Base-by-base conservation (phyloP, 2,113 vertebrate species). In the Aplodontia rufa region DNA sequence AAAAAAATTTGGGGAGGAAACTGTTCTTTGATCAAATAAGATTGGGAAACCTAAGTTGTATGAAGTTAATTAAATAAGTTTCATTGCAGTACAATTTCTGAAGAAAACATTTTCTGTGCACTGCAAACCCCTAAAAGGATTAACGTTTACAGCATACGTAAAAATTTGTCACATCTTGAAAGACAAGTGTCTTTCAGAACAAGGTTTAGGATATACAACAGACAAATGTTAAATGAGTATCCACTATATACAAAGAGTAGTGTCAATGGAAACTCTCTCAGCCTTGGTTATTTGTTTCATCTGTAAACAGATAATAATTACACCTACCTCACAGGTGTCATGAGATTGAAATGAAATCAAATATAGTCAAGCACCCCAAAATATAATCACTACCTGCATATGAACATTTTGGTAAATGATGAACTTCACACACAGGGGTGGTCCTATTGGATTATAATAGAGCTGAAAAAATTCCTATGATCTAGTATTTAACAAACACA, bases 11-110 rank as follows among this genome's bases (percentile, higher is more conserved):
- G 35, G 17, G 16, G 26, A 4, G 35, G 19, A 20, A 53, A 45
- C 42, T 14, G 3, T 62, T 91, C 53, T 66, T 87, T 53, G 62
- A 42, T 53, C 30, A 90, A 76, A 66, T 37, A 87, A 49, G 28
- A 81, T 1, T 71, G 62, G 28, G 30, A 91, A 82, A 93, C 19
- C 78, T 74, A 49, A 82, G 28, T 40, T 45, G 8, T n/a, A 49
- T 35, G 32, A 75, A 68, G 45, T 91, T 81, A 71, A 96, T 87
- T 80, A 75, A 94, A 62, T 66, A 72, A 47, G 30, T 94, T 94
- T 86, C 62, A 62, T 16, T 55, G 26, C 32, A 47, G 40, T 58
- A 66, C 49, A 90, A 93, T 76, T 71, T 97, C 60, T 89, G 76
- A 76, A 37, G 69, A 91, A 74, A 91, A 85, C 32, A 30, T 68